Conservation (phyloP, 2,113 vertebrate species). For the Zootoca vivipara region DNA sequence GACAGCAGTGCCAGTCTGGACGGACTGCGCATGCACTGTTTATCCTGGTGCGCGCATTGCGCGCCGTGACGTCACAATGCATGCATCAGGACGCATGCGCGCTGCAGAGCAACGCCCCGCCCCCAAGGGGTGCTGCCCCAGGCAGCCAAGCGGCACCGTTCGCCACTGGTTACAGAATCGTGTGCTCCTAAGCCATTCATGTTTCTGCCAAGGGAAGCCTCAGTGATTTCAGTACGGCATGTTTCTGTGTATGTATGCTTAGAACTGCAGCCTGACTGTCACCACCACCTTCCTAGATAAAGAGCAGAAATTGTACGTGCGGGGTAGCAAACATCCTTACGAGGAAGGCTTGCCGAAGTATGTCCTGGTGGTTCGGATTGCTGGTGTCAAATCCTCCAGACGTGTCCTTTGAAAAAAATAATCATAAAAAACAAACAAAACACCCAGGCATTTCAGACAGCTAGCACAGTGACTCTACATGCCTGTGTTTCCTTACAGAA, state of each 20-base stretch:
- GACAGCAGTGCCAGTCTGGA: too few relatives aligned
- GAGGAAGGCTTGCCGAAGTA: constrained; percentile 20
- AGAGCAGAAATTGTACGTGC: neutral
- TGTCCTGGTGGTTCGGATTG: constrained; percentile 29
- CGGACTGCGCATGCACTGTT: too few relatives aligned
- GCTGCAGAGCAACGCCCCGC: too few relatives aligned
- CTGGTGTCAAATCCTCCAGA: constrained; percentile 38
- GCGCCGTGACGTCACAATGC: too few relatives aligned
- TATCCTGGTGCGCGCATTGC: too few relatives aligned
- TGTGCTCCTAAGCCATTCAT: too few relatives aligned
- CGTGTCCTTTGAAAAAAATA: constrained; percentile 61
- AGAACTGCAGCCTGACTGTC: constrained; percentile 18
- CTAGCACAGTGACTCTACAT: constrained; percentile 44
- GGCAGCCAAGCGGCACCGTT: too few relatives aligned
- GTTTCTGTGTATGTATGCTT: constrained; percentile 11
- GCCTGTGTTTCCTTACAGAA: constrained; percentile 63
- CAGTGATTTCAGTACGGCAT: neutral
- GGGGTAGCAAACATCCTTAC: constrained; percentile 19
- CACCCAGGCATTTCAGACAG: constrained; percentile 53
- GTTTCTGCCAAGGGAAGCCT: neutral
- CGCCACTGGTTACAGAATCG: neutral
- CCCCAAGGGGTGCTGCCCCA: too few relatives aligned
- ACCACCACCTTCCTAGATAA: constrained; percentile 22
- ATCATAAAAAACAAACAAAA: constrained; percentile 29
- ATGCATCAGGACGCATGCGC: too few relatives aligned